Evolutionary conservation across 1,140 invertebrate genomes (phyloP).

Genomic region (Vollenhovia emeryi): DNA sequence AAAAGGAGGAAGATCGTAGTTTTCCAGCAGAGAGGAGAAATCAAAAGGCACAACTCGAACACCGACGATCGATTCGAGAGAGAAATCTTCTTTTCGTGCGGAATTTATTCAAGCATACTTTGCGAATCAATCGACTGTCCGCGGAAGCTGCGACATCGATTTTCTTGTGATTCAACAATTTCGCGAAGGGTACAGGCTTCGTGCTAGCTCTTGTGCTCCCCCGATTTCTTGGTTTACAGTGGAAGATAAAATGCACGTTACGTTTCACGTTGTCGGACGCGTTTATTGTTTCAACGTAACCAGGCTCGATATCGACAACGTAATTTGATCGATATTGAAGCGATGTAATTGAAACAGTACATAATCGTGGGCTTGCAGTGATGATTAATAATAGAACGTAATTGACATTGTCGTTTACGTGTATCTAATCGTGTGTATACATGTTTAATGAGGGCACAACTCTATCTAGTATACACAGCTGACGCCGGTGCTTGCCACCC

Average conservation of each 20-base stretch:
- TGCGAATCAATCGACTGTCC: constrained; percentile 54
- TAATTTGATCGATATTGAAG: constrained; percentile 7
- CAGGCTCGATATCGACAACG: background rate
- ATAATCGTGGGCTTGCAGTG: background rate
- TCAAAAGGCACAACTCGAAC: constrained; percentile 47
- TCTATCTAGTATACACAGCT: too few relatives aligned
- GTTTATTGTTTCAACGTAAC: constrained; percentile 9
- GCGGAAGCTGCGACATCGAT: constrained; percentile 20
- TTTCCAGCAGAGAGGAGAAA: constrained; percentile 48
- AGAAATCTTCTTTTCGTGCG: constrained; percentile 15
- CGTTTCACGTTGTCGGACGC: background rate
- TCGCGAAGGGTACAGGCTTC: background rate
- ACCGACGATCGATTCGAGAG: constrained; percentile 51
- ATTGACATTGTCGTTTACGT: constrained; percentile 9
- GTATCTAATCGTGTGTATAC: background rate
- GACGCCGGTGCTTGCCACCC: background rate
- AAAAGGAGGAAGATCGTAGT: constrained; percentile 27
- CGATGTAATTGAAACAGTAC: background rate
- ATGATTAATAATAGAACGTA: constrained; percentile 24
- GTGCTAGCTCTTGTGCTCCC: background rate
- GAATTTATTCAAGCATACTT: constrained; percentile 15
- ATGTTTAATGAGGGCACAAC: constrained; percentile 9
- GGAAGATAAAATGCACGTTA: background rate
- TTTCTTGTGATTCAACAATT: constrained; percentile 19
- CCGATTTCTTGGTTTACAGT: background rate